Base-by-base conservation (phyloP, 2,113 vertebrate genomes). In the Psittacus erithacus region DNA sequence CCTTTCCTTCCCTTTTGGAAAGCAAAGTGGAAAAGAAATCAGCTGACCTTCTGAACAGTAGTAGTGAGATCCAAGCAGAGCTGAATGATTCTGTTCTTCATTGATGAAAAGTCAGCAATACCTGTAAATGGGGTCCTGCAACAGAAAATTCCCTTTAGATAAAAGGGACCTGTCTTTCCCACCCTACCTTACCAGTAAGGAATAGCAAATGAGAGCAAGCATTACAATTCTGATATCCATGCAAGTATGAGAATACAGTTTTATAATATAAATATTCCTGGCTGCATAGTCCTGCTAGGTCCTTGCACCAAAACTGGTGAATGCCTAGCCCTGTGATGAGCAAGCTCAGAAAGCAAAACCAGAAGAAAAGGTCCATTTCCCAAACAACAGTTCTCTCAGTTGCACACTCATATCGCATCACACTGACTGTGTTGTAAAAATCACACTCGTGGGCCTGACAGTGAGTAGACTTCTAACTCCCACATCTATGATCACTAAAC, bases 71-170 rank as follows among this genome's bases (percentile, higher is more conserved):
- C 99, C 98, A 99, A 97, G 97, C 99, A 99, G 75, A 99, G 98
- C 90, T 99, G 99, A 96, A 99, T 99, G 96, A 99, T 99, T 97
- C 99, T 99, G 98, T 99, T 99, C 98, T 99, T 99, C 69, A 98
- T 99, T 90, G 98, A 92, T 47, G 99, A 99, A 97, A 99, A 99
- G 96, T 99, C 99, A 71, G 99, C 99, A 96, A 99, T 99, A 82
- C 99, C 99, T 65, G 99, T 99, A 96, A 99, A 98, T 5, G 99
- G 99, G 17, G 99, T 98, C 98, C 99, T 99, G 95, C 18, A 92
- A 96, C 47, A 99, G 15, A 89, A 94, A 75, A 95, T 35, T 46
- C 18, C 14, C 25, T 15, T 83, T 63, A 60, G n/a, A 82, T 10
- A 8, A 7, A 35, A 67, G 23, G 35, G 14, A 38, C 14, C 7